Percentiles rank a stretch among this genome's conserved stretches.
Evolutionary conservation across 1,140 invertebrate genomes (phyloP).

Genomic region (Pantala flavescens): DNA sequence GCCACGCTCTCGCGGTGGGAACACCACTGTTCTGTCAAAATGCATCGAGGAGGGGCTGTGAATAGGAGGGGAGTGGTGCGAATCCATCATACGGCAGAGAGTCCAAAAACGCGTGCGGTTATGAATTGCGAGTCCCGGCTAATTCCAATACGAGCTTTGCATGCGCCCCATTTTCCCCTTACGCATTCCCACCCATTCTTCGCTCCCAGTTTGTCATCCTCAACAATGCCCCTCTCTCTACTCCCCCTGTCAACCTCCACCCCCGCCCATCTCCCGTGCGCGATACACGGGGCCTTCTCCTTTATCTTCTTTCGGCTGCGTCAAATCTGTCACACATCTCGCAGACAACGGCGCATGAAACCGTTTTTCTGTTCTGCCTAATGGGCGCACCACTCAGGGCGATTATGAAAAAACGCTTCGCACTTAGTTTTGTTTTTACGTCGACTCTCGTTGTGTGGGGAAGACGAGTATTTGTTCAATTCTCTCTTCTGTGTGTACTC

Average conservation of each 20-base stretch:
- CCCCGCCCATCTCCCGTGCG: neutral
- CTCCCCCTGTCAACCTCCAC: neutral
- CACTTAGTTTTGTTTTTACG: neutral
- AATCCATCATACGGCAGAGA: neutral
- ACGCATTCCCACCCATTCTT: neutral
- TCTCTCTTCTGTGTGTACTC: too few species aligned
- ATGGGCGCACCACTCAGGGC: neutral
- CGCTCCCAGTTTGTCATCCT: neutral
- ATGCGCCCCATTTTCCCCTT: neutral
- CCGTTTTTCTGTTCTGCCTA: constrained; percentile 1
- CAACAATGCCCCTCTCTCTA: neutral
- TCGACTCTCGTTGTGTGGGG: too few species aligned
- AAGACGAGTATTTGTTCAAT: too few species aligned
- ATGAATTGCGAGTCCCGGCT: constrained; percentile 2
- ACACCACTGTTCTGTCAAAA: neutral
- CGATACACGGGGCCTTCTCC: neutral
- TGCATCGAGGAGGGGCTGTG: neutral
- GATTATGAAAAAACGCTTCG: neutral
- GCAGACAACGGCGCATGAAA: neutral
- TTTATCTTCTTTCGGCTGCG: neutral
- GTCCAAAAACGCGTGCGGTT: constrained; percentile 7
- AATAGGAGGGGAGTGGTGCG: neutral
- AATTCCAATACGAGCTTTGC: constrained; percentile 2
- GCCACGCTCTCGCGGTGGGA: neutral
- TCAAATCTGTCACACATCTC: neutral